Base-by-base conservation (phyloP, 2,888 invertebrate species). In the Cactoblastis cactorum region DNA sequence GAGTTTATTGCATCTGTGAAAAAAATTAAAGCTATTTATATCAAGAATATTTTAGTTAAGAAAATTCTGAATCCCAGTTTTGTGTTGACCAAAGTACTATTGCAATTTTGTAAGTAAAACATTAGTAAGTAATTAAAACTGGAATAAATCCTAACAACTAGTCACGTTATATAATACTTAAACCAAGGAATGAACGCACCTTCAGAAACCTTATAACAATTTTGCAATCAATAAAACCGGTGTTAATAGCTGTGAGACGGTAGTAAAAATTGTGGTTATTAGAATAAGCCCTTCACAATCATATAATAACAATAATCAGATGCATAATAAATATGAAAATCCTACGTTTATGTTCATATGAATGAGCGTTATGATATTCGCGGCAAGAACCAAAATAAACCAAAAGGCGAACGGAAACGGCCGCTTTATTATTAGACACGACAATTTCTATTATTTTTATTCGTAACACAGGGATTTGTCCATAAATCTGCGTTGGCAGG, bases 401-500 rank as follows among this genome's bases (percentile, higher is more conserved):
- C 73, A 80, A 81, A 79, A 81, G 68, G 64, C 79, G 80, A 86
- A 82, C 88, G 88, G 88, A 89, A 89, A 84, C 85, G 83, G 77
- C 77, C 77, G 81, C 75, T 76, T 75, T 87, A 89, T 89, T 88
- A 87, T 87, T 88, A 88, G 88, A 87, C 71, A 80, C 83, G 84
- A 88, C 85, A 87, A 87, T 88, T n/a, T 87, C 87, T 88, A 88
- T 89, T 89, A 88, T 89, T 89, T 89, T 89, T 88, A 88, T 88
- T 88, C 86, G 83, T 86, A 84, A 83, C 85, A 83, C 79, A 85
- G 82, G 78, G 84, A 80, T 86, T 83, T 79, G 83, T 74, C 78
- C 83, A 80, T 84, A 86, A 85, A 85, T 85, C 80, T 79, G 71
- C 62, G 72, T 70, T 74, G 78, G 74, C 77, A 74, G 71, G 59